A percentile compares a stretch with the other conserved stretches of the same genome.
phyloP scores from a whole-genome alignment of 2,113 vertebrate genomes.

The Chitala chitala region DNA sequence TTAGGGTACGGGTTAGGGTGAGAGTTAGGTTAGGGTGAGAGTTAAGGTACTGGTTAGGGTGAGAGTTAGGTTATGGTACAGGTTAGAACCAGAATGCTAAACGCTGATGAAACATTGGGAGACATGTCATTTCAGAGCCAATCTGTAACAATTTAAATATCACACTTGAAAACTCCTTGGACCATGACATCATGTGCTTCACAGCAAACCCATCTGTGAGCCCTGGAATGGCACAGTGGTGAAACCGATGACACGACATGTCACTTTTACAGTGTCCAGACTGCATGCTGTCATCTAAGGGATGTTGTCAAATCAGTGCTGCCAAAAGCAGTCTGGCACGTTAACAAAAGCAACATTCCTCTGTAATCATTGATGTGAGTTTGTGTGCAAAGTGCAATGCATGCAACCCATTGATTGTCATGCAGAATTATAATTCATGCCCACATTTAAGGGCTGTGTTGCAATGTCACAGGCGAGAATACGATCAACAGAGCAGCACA shows the following conservation, averaged over 20 bases:
- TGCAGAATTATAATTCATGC: neutral
- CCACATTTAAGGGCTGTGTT: neutral
- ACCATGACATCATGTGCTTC: neutral
- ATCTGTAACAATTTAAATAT: slow-evolving; percentile 24
- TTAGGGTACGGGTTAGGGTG: neutral
- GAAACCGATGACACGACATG: slow-evolving; percentile 3
- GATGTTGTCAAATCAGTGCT: neutral
- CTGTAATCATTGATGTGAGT: neutral
- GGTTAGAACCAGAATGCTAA: no score
- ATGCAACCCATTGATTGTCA: neutral
- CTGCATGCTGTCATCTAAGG: neutral
- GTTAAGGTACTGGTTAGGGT: neutral
- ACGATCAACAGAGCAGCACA: neutral
- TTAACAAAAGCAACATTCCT: neutral
- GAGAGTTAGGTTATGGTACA: no score
- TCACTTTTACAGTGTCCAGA: neutral
- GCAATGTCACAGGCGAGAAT: neutral
- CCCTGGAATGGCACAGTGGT: neutral
- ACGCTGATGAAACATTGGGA: neutral
- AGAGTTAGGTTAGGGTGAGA: neutral
- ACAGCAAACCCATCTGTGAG: neutral
- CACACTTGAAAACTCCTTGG: slow-evolving; percentile 42
- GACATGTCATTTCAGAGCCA: neutral
- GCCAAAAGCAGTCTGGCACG: neutral
- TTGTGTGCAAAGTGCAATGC: neutral